phyloP scores from a whole-genome alignment of 1,140 invertebrate species.

The Chlorops oryzae region DNA sequence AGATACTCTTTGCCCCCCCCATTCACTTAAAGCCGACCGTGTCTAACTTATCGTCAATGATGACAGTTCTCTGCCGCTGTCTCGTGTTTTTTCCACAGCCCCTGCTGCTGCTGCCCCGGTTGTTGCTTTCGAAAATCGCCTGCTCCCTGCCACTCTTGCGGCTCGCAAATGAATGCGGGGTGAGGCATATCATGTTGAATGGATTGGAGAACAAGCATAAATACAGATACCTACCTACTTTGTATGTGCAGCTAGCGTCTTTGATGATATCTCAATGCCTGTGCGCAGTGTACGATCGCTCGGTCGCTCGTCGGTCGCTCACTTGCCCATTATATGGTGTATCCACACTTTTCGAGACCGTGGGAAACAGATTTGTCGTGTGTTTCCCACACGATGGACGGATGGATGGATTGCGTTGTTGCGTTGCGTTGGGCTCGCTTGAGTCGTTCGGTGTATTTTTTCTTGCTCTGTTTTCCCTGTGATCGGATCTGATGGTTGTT shows the following conservation, averaged over 20 bases:
- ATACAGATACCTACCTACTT: no score
- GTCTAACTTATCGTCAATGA: conserved; percentile 48
- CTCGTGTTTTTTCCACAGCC: conserved; percentile 9
- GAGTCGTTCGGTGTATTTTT: conserved; percentile 15
- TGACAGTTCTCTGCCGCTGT: conserved; percentile 43
- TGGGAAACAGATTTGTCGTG: conserved; percentile 55
- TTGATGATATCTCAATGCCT: not conserved
- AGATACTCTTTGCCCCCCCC: no score
- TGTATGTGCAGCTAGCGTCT: no score
- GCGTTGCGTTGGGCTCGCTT: conserved; percentile 16
- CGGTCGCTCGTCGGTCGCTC: no score
- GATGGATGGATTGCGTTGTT: conserved; percentile 46
- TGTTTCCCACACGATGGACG: conserved; percentile 54
- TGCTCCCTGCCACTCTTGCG: no score
- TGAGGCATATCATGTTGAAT: no score
- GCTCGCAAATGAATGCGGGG: no score
- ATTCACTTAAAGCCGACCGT: conserved; percentile 35
- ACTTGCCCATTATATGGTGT: conserved; percentile 24
- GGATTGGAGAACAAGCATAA: no score
- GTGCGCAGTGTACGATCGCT: not conserved
- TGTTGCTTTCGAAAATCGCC: conserved; percentile 8
- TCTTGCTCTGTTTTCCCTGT: conserved; percentile 7
- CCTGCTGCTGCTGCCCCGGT: conserved; percentile 3
- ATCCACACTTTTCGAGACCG: conserved; percentile 50
- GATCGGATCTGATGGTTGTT: not conserved